Base-by-base conservation (phyloP, 2,797 vertebrate species). In the Bradypodion pumilum region DNA sequence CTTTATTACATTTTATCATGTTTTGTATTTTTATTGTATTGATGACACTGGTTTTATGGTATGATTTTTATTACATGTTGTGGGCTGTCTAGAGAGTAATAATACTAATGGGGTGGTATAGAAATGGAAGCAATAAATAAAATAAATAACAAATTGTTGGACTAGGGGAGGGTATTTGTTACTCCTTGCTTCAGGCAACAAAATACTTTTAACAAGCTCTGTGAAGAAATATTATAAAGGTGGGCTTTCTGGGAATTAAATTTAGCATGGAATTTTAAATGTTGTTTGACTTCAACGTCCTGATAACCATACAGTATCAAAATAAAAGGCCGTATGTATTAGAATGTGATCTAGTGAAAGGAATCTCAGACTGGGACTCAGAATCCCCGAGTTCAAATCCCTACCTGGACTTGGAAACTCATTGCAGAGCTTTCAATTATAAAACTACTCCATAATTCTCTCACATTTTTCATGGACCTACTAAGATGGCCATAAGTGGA, bases 281-380 rank as follows among this genome's bases (percentile, higher is more conserved):
- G 56, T 77, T 76, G 63, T 59, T 83, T 46, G 68, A 76, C 37
- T 81, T 60, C 49, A 73, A 81, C 32, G 56, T 52, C 13, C 21
- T 49, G 73, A 85, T 60, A 27, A 62, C 49, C 66, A 42, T 60
- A 44, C 37, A 77, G 12, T 35, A 69, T 13, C 21, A 62, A 32
- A 40, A 74, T 74, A 74, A 62, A n/a, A 7, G 21, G 19, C 46
- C 74, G 69, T 70, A 56, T 56, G 19, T 56, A 56, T 56, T 56
- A 56, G 52, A 35, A 2, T 35, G 9, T 75, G 49, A 32, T 23
- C 8, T 32, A 35, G 12, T 44, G 15, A 29, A 46, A 32, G 52
- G 32, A 49, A n/a, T 21, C 35, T n/a, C 49, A 75, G 7, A 10
- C n/a, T 75, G 56, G 32, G 56, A 56, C 32, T 32, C 74, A 35